Percentiles rank a stretch among this genome's conserved stretches.
phyloP scores from a whole-genome alignment of 2,797 vertebrate genomes.

The Nyctalus aviator region DNA sequence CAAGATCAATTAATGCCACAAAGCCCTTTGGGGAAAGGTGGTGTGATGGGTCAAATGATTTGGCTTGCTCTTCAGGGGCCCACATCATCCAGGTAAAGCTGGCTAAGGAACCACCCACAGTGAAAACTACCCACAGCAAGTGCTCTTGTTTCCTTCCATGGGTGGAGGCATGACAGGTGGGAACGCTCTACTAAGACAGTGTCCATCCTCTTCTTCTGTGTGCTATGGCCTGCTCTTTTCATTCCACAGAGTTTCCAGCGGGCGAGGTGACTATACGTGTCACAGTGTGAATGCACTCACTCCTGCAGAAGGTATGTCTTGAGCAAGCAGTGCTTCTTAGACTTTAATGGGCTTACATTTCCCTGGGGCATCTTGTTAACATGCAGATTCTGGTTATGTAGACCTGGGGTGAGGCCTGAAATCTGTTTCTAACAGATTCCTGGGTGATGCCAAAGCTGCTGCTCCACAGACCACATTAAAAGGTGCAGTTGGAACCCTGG shows the following conservation, averaged over 20 bases:
- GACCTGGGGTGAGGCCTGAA: neutral
- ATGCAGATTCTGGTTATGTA: neutral
- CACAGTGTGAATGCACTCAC: fast-evolving
- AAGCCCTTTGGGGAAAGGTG: neutral
- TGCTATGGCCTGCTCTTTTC: too few species aligned
- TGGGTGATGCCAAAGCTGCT: neutral
- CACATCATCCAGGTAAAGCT: neutral
- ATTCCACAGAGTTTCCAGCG: neutral
- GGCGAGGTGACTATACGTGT: fast-evolving
- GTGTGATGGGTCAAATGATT: neutral
- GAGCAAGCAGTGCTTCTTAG: neutral
- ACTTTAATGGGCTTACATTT: neutral
- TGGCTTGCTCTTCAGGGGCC: neutral
- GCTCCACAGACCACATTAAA: neutral
- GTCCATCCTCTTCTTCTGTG: neutral
- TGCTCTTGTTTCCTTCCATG: neutral
- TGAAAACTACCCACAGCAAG: neutral
- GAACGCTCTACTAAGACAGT: neutral
- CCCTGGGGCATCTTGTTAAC: neutral
- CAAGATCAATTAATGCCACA: neutral
- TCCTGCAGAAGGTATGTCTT: neutral
- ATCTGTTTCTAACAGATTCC: neutral
- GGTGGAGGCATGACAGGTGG: neutral
- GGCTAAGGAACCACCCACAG: neutral
- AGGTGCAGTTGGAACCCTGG: neutral